Evolutionary conservation across 2,113 vertebrate genomes (phyloP), one percentile per base, ranked within the genome.

Genomic region (Cynoglossus semilaevis): DNA sequence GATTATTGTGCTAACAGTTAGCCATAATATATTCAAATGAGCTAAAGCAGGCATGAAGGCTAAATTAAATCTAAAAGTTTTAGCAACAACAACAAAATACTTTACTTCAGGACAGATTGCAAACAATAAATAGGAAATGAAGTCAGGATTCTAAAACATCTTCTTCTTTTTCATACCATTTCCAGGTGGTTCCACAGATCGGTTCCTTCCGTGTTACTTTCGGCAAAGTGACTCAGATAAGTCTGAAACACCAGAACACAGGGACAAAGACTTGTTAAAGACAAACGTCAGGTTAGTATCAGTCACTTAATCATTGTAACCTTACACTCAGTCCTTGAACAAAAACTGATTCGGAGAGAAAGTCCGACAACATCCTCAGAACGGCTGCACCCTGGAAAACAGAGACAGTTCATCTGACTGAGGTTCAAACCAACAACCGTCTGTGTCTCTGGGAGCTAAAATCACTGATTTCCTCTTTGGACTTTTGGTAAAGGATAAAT

Each of bases 361-460:
- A 94, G 55, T 85, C 78, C 0, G 96, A 96, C 10, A 98, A 88
- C 96, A 98, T 98, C 66, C 95, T 88, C 53, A 98, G 66, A 53
- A 98, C 95, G 0, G 94, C 91, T 0, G 92, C 96, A 5, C 96
- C 96, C 95, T 97, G 67, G 55, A 97, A 65, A 58, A 42, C 67
- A 63, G 47, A 10, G 15, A 77, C 8, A 42, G 12, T 35, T 15
- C n/a, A 8, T 45, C 2, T 46, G 15, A 29, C 22, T 29, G 2
- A 29, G 22, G n/a, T n/a, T n/a, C n/a, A n/a, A n/a, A n/a, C n/a
- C n/a, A n/a, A n/a, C n/a, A n/a, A n/a, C n/a, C n/a, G n/a, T n/a
- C n/a, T n/a, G n/a, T n/a, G n/a, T n/a, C n/a, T n/a, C n/a, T n/a
- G n/a, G 22, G 22, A 29, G 22, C n/a, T n/a, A n/a, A 29, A 6